Percentiles rank a stretch among this genome's conserved stretches.
Evolutionary conservation across 2,113 vertebrate genomes (phyloP).

Genomic region (Gobius niger): DNA sequence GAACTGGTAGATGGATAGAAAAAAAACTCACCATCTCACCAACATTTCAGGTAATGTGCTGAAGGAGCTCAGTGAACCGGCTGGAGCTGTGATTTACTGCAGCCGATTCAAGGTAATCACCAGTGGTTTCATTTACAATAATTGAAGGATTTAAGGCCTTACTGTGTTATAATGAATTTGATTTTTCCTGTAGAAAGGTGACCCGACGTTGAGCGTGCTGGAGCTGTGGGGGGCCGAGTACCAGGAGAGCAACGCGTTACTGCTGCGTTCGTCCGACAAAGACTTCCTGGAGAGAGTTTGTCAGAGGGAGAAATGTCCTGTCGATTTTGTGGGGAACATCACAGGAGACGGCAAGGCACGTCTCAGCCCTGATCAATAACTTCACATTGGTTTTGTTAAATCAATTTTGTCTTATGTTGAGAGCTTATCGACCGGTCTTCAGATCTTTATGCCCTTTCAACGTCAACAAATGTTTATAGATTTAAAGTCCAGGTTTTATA

Average conservation of each 20-base stretch:
- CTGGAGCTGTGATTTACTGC: conserved; percentile 85
- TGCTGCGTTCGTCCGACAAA: conserved; percentile 73
- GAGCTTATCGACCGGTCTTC: not conserved
- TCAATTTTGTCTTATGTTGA: not conserved
- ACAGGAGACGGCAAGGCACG: conserved; percentile 83
- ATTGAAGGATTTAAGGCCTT: not conserved
- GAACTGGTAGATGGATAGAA: not conserved
- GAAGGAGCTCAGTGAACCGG: conserved; percentile 89
- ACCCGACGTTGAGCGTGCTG: conserved; percentile 87
- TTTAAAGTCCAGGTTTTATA: no score
- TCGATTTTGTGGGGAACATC: conserved; percentile 86
- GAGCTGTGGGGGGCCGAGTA: conserved; percentile 95
- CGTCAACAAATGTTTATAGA: no score
- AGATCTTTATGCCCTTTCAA: not conserved
- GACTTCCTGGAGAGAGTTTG: conserved; percentile 80
- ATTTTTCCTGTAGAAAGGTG: conserved; percentile 78
- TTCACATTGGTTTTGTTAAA: not conserved
- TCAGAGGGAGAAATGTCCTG: conserved; percentile 84
- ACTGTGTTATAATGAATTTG: not conserved
- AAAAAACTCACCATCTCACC: not conserved
- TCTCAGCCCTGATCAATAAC: conserved; percentile 14
- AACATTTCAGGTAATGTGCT: conserved; percentile 85
- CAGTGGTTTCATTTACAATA: not conserved
- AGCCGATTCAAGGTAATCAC: conserved; percentile 84
- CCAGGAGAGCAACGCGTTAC: conserved; percentile 90